Evolutionary conservation across 2,113 vertebrate genomes (phyloP), one percentile per base, ranked within the genome.

Genomic region (Colistium nudipinnis): DNA sequence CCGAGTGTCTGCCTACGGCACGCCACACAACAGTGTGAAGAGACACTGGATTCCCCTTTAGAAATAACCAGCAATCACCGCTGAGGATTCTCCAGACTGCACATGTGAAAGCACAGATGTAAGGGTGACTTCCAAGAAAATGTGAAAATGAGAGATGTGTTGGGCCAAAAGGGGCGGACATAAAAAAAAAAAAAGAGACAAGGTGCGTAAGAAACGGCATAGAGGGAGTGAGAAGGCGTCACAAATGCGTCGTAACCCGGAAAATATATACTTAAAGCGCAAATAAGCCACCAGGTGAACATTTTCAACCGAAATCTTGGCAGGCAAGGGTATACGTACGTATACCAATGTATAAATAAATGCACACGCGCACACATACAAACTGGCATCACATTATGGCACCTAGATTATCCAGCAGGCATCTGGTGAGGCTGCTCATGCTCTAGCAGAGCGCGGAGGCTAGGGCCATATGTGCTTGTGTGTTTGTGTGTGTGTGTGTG

Each of bases 391-490:
- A 31, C 72, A 83, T 82, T 62, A 80, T 78, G 80, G 74, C 84
- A 81, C 79, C 62, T 59, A 69, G 74, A 83, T 87, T 87, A 88
- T 84, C 87, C 73, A 82, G 79, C 45, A 82, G 70, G 82, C 89
- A 89, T 88, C 88, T 92, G 88, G 86, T 87, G 82, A 84, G 81
- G 71, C 74, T 76, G 80, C 68, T 81, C 80, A 60, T 24, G 79
- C 79, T 86, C 72, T 41, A 83, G 52, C 77, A 80, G 83, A 84
- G 64, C 78, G 74, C 79, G 70, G 60, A 65, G 64, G 65, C 84
- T 27, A 45, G 38, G 31, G 64, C 79, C 79, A 73, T 86, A 71
- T 52, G 51, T 64, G 41, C 13, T 16, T 31, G 39, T 20, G 55
- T 19, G 6, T 36, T 25, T 66, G 36, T 63, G 25, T 24, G 10